Evolutionary conservation across 2,888 invertebrate genomes (phyloP).

Genomic region (Athalia circularis): DNA sequence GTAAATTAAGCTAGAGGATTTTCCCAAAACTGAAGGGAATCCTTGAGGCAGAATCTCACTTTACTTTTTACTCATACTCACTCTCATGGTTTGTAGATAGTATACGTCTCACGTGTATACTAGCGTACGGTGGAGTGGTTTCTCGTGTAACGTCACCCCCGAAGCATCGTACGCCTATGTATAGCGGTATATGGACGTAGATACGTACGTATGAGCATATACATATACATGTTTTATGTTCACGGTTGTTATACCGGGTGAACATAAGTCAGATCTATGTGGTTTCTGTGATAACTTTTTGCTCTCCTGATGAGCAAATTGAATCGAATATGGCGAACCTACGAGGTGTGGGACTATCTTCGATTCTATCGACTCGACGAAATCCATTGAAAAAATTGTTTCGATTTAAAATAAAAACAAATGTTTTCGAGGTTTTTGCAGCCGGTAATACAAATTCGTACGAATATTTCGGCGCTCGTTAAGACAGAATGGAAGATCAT

Average conservation of each 20-base stretch:
- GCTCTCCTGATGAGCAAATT: too few species aligned
- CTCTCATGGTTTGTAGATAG: constrained; percentile 19
- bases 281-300: background rate
- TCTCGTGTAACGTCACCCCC: constrained; percentile 37
- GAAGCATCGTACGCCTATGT: constrained; percentile 16
- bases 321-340: background rate
- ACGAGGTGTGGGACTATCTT: background rate
- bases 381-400: too few species aligned
- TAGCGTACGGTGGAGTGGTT: constrained; percentile 33
- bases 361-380: background rate
- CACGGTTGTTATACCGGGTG: background rate
- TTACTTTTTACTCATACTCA: constrained; percentile 37
- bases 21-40: constrained; percentile 22
- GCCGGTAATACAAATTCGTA: too few species aligned
- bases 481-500: too few species aligned
- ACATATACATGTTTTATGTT: background rate
- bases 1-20: constrained; percentile 37
- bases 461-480: too few species aligned
- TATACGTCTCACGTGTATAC: constrained; percentile 43
- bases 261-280: background rate
- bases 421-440: too few species aligned
- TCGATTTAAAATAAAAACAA: too few species aligned
- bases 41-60: constrained; percentile 28
- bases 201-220: background rate
- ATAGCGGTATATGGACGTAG: background rate